A percentile compares a stretch with the other conserved stretches of the same genome.
These are phyloP conservation scores for Drosophila navojoa DNA, from an alignment of 1,140 invertebrate genomes.

Conservation along the genomic window DNA sequence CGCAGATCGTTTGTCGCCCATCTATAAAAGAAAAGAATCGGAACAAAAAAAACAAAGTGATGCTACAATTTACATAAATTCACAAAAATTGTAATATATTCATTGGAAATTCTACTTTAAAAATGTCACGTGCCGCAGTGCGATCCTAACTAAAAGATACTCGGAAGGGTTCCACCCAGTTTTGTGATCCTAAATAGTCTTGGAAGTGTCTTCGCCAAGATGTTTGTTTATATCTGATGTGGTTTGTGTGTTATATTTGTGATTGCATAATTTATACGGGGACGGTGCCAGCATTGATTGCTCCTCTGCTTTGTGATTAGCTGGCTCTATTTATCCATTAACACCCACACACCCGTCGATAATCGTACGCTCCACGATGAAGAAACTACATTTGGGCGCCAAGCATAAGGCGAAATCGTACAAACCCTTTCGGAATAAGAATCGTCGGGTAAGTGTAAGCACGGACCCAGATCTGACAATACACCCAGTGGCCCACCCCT, in stretches of 20 bases:
- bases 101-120: background rate
- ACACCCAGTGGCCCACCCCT: slow-evolving; percentile 1
- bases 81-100: background rate
- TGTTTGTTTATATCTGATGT: slow-evolving; percentile 69
- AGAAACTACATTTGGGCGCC: slow-evolving; percentile 75
- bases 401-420: slow-evolving; percentile 72
- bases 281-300: slow-evolving; percentile 18
- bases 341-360: background rate
- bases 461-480: slow-evolving; percentile 14
- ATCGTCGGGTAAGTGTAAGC: slow-evolving; percentile 67
- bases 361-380: slow-evolving; percentile 53
- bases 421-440: slow-evolving; percentile 77
- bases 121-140: background rate
- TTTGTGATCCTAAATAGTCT: background rate
- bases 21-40: slow-evolving; percentile 19
- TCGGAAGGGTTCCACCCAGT: slow-evolving; percentile 10
- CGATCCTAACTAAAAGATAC: background rate
- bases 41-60: slow-evolving; percentile 7
- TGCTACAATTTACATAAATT: slow-evolving; percentile 3
- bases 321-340: slow-evolving; percentile 17
- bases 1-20: slow-evolving; percentile 40
- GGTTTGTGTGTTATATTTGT: slow-evolving; percentile 28
- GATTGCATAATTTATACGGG: slow-evolving; percentile 69
- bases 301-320: slow-evolving; percentile 16
- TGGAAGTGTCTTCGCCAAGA: no score